phyloP scores from a whole-genome alignment of 2,113 vertebrate genomes.

The Bujurquina vittata region DNA sequence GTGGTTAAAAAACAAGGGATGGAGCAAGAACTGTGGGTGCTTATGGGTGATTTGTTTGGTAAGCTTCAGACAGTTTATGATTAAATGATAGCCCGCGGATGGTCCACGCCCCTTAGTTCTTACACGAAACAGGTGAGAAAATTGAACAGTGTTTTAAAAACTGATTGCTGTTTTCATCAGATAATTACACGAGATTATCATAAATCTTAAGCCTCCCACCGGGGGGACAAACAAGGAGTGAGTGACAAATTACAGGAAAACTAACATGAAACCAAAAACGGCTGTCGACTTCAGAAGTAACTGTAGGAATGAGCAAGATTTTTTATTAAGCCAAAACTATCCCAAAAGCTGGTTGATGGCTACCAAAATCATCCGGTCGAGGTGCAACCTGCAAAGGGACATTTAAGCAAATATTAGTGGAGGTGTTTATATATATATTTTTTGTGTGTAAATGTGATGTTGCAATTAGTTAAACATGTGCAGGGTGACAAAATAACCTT shows the following conservation, averaged over 20 bases:
- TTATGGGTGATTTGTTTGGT: slow-evolving; percentile 24
- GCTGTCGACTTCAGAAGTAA: background rate
- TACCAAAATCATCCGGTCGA: no score
- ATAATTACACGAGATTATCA: background rate
- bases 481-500: no score
- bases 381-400: no score
- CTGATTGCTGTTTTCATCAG: slow-evolving; percentile 17
- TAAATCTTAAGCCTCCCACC: background rate
- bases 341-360: no score
- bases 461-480: no score
- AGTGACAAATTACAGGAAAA: slow-evolving; percentile 1
- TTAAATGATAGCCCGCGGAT: slow-evolving; percentile 36
- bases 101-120: slow-evolving; percentile 22
- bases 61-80: slow-evolving; percentile 10
- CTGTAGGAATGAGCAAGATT: background rate
- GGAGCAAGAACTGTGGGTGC: slow-evolving; percentile 12
- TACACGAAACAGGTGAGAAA: slow-evolving; percentile 14
- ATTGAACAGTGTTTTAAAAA: background rate
- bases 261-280: background rate
- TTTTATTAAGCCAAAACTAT: background rate
- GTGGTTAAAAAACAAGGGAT: slow-evolving; percentile 3
- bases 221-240: background rate
- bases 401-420: no score
- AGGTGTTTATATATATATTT: no score
- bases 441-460: no score